Evolutionary conservation across 1,140 invertebrate genomes (phyloP).

Genomic region (Apis florea): DNA sequence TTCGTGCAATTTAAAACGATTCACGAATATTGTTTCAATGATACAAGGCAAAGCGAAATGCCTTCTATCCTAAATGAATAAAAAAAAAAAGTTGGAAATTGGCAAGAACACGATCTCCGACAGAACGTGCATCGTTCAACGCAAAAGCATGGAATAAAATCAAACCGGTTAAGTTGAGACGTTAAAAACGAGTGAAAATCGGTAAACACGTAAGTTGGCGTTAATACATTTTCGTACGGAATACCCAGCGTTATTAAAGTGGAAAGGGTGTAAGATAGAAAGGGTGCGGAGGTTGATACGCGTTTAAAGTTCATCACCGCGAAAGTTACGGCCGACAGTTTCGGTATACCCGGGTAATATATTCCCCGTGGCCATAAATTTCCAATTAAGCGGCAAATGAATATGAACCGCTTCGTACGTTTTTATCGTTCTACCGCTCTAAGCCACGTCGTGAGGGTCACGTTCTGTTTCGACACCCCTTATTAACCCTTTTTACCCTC

Average conservation of each 20-base stretch:
- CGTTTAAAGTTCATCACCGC: constrained; percentile 39
- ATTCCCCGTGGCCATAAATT: constrained; percentile 54
- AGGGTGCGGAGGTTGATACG: neutral
- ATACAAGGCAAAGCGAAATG: neutral
- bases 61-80: too few relatives aligned
- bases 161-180: too few relatives aligned
- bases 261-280: neutral
- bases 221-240: too few relatives aligned
- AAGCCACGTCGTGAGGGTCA: neutral
- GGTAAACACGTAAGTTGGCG: too few relatives aligned
- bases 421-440: constrained; percentile 36
- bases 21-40: neutral
- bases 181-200: too few relatives aligned
- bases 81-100: too few relatives aligned
- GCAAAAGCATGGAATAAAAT: too few relatives aligned
- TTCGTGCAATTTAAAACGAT: neutral
- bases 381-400: constrained; percentile 62
- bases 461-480: constrained; percentile 3
- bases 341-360: constrained; percentile 42
- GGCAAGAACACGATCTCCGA: too few relatives aligned
- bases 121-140: too few relatives aligned
- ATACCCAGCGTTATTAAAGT: neutral
- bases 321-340: constrained; percentile 46
- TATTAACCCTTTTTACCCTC: constrained; percentile 19
- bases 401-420: constrained; percentile 53